These are phyloP conservation scores for Odocoileus hemionus DNA, from an alignment of 2,113 vertebrate genomes.

Conservation along the genomic window DNA sequence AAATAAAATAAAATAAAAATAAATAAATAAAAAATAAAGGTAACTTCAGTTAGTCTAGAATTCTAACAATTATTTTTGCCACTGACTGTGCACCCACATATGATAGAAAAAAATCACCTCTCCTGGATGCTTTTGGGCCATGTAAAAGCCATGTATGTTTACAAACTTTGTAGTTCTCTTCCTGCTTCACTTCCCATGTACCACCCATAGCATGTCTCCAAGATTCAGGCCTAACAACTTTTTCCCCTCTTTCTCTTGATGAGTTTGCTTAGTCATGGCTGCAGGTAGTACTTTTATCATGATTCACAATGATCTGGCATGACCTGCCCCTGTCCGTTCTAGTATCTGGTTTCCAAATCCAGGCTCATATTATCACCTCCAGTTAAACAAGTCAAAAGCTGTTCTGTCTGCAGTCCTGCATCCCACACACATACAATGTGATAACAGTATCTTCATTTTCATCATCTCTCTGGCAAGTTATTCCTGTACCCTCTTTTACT, in stretches of 20 bases:
- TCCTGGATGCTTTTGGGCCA: neutral
- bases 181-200: neutral
- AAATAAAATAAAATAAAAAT: no score
- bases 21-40: no score
- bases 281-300: neutral
- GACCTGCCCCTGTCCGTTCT: neutral
- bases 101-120: neutral
- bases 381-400: neutral
- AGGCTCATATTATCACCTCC: neutral
- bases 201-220: neutral
- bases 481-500: neutral
- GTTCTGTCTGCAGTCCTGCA: neutral
- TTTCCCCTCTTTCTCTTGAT: neutral
- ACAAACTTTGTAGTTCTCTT: rapidly evolving
- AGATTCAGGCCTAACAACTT: neutral
- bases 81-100: neutral
- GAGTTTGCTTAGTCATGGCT: neutral
- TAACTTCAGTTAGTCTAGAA: neutral
- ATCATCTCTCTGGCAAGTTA: neutral
- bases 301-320: neutral
- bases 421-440: neutral
- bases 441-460: neutral
- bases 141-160: neutral
- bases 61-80: neutral
- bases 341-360: neutral